These are phyloP conservation scores for Chrysemys picta DNA, from an alignment of 2,113 vertebrate genomes.

Conservation along the genomic window DNA sequence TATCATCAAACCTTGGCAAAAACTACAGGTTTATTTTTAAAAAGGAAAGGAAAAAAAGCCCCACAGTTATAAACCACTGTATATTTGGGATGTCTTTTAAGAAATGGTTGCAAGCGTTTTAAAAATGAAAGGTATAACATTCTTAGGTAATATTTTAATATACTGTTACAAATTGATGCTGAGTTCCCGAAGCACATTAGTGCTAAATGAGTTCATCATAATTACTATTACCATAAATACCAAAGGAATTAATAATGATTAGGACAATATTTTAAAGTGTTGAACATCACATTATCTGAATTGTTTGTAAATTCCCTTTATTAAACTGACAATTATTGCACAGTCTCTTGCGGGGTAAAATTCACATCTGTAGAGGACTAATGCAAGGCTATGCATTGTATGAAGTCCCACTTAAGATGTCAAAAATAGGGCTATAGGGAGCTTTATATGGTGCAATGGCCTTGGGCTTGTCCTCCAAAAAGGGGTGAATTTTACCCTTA, in stretches of 20 bases:
- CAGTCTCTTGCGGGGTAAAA: not conserved
- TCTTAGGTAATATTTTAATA: constrained; percentile 15
- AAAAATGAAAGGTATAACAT: not conserved
- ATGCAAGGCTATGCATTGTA: constrained; percentile 8
- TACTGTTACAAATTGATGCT: not conserved
- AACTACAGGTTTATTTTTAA: not conserved
- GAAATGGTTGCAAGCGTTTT: constrained; percentile 29
- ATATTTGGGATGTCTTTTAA: not conserved
- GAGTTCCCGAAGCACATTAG: constrained; percentile 26
- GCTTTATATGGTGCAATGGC: not conserved
- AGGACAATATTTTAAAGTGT: constrained; percentile 19
- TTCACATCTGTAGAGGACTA: not conserved
- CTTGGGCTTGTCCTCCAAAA: not conserved
- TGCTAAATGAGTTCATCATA: constrained; percentile 51
- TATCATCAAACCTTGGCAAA: constrained; percentile 50
- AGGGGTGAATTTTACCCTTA: not conserved
- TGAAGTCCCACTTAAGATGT: not conserved
- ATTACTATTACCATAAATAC: constrained; percentile 68
- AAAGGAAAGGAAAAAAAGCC: not conserved
- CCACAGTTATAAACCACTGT: not conserved
- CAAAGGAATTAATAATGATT: constrained; percentile 60
- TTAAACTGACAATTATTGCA: constrained; percentile 10
- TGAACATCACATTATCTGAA: constrained; percentile 30
- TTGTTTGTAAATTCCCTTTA: constrained; percentile 48
- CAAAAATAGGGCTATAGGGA: not conserved